Percentiles rank a stretch among this genome's conserved stretches.
phyloP scores from a whole-genome alignment of 2,888 invertebrate genomes.

The Tipula helvola region DNA sequence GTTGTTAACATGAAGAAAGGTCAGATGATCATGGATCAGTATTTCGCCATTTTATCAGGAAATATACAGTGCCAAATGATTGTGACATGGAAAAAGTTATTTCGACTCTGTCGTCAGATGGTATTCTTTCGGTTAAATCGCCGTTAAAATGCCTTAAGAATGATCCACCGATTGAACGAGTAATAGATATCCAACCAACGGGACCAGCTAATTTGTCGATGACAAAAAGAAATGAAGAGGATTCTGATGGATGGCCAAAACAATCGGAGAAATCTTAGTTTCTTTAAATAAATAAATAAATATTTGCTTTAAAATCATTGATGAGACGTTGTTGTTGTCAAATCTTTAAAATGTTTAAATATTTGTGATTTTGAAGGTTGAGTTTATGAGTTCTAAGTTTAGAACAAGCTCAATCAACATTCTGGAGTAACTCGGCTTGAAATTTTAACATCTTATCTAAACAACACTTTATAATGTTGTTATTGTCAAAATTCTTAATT shows the following conservation, averaged over 20 bases:
- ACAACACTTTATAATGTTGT: too few species aligned
- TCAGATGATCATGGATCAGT: conserved; percentile 61
- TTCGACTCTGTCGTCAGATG: conserved; percentile 69
- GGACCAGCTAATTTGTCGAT: conserved; percentile 36
- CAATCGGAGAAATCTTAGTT: background rate
- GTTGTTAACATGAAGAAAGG: conserved; percentile 48
- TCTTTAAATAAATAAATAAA: background rate
- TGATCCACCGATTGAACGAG: conserved; percentile 34
- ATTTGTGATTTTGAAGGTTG: too few species aligned
- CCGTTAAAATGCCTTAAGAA: conserved; percentile 36
- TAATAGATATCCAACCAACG: conserved; percentile 47
- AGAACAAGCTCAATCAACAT: too few species aligned
- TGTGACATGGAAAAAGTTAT: conserved; percentile 58
- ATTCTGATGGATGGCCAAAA: background rate
- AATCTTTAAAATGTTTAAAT: too few species aligned
- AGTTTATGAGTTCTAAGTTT: too few species aligned
- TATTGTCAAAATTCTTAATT: too few species aligned
- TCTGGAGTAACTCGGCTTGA: too few species aligned
- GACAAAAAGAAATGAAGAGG: background rate
- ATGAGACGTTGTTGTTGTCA: too few species aligned
- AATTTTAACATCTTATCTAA: too few species aligned
- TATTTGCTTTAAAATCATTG: background rate
- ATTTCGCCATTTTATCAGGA: conserved; percentile 64
- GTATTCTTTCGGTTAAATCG: conserved; percentile 61
- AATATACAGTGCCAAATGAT: conserved; percentile 53